Evolutionary conservation across 2,888 invertebrate genomes (phyloP).

Genomic region (Aphidius colemani): DNA sequence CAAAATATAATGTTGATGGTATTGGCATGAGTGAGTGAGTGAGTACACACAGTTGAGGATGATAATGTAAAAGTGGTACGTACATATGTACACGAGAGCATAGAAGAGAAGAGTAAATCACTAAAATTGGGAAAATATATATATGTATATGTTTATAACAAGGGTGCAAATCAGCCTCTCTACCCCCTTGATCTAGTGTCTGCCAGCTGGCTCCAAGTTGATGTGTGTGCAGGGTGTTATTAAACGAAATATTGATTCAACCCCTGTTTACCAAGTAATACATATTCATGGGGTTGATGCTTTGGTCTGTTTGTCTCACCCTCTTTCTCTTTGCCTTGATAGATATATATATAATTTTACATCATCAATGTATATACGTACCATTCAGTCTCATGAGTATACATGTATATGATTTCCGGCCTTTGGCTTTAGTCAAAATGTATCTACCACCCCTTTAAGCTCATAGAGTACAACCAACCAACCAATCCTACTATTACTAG

Average conservation of each 20-base stretch:
- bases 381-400: constrained; percentile 2
- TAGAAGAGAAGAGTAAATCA: too few relatives aligned
- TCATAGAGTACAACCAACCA: too few relatives aligned
- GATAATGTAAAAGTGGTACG: too few relatives aligned
- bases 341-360: constrained; percentile 27
- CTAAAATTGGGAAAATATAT: too few relatives aligned
- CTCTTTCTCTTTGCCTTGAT: constrained; percentile 27
- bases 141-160: too few relatives aligned
- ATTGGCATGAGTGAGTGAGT: constrained; percentile 26
- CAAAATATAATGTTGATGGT: neutral
- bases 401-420: constrained; percentile 1
- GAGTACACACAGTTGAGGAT: neutral
- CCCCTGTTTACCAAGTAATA: constrained; percentile 59
- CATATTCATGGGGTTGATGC: constrained; percentile 57
- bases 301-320: constrained; percentile 52
- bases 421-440: too few relatives aligned
- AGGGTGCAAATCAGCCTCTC: constrained; percentile 11
- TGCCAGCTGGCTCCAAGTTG: constrained; percentile 29
- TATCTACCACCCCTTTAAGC: too few relatives aligned
- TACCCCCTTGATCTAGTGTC: constrained; percentile 6
- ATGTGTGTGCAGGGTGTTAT: constrained; percentile 51
- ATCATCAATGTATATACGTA: constrained; percentile 1
- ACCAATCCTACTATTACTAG: too few relatives aligned
- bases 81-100: too few relatives aligned
- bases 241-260: constrained; percentile 61